Percentiles rank a stretch among this genome's conserved stretches.
Conservation (phyloP, 2,888 invertebrate genomes). For the Neuroscelio doddi region DNA sequence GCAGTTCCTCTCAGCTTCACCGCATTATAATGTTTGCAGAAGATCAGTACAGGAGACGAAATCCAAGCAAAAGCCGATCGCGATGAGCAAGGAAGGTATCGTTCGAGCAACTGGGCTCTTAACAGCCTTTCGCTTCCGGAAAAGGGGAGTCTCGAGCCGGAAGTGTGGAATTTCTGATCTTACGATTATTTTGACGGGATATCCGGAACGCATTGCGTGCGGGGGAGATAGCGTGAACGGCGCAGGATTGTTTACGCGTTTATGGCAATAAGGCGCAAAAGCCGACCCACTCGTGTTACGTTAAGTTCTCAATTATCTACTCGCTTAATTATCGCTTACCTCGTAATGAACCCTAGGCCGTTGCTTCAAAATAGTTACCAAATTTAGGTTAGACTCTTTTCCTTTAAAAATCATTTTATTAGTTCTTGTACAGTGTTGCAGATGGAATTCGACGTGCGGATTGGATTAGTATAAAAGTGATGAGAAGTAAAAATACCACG, state of each 20-base stretch:
- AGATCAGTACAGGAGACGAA: too few relatives aligned
- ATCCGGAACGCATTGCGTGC: conserved; percentile 61
- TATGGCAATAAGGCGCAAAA: conserved; percentile 21
- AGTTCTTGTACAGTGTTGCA: too few relatives aligned
- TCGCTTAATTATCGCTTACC: conserved; percentile 34
- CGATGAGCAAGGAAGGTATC: conserved; percentile 16
- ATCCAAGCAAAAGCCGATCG: too few relatives aligned
- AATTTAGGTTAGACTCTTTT: too few relatives aligned
- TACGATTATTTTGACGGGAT: conserved; percentile 64
- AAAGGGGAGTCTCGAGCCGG: conserved; percentile 26
- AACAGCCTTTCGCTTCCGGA: conserved; percentile 50
- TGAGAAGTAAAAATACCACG: not conserved
- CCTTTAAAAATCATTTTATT: too few relatives aligned
- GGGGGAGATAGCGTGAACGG: conserved; percentile 44
- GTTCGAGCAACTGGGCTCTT: not conserved
- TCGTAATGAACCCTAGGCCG: not conserved
- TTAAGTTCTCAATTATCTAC: conserved; percentile 33
- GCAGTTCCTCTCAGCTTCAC: not conserved
- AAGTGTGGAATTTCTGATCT: conserved; percentile 54
- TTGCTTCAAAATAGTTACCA: too few relatives aligned
- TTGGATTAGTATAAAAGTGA: too few relatives aligned
- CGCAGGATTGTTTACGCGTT: conserved; percentile 15
- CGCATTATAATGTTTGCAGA: not conserved
- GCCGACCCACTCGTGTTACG: conserved; percentile 31
- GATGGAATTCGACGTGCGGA: too few relatives aligned